Evolutionary conservation across 2,797 vertebrate genomes (phyloP).

Genomic region (Hephaestus fuliginosus): DNA sequence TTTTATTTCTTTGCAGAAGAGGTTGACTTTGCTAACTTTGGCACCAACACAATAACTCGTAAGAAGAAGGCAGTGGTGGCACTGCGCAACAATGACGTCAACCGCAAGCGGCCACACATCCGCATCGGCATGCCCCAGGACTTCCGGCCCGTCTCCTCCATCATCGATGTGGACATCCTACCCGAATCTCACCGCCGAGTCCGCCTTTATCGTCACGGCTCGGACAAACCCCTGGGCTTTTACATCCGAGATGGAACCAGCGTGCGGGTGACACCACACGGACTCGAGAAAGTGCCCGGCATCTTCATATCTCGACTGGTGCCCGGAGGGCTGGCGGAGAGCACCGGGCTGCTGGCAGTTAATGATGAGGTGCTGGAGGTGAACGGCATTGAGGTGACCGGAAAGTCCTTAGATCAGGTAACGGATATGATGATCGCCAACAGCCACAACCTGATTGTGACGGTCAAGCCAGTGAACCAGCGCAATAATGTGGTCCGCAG

Average conservation of each 20-base stretch:
- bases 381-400: conserved; percentile 97
- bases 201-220: conserved; percentile 94
- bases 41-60: conserved; percentile 91
- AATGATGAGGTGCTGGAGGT: conserved; percentile 99
- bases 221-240: conserved; percentile 96
- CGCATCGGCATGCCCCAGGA: conserved; percentile 97
- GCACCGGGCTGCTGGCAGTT: conserved; percentile 96
- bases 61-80: conserved; percentile 93
- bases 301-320: conserved; percentile 99
- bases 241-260: conserved; percentile 97
- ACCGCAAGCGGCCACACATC: conserved; percentile 93
- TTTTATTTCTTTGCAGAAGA: conserved; percentile 88
- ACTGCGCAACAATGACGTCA: conserved; percentile 92
- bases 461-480: conserved; percentile 98
- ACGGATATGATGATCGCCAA: conserved; percentile 99
- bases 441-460: conserved; percentile 98
- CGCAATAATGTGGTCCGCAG: conserved; percentile 96
- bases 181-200: conserved; percentile 97
- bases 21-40: conserved; percentile 93
- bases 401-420: conserved; percentile 98
- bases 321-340: conserved; percentile 95
- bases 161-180: conserved; percentile 98
- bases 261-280: conserved; percentile 94
- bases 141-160: conserved; percentile 97
- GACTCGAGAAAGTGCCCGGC: conserved; percentile 96